Evolutionary conservation across 2,797 vertebrate species (phyloP).

Genomic region (Triplophysa bombifrons): DNA sequence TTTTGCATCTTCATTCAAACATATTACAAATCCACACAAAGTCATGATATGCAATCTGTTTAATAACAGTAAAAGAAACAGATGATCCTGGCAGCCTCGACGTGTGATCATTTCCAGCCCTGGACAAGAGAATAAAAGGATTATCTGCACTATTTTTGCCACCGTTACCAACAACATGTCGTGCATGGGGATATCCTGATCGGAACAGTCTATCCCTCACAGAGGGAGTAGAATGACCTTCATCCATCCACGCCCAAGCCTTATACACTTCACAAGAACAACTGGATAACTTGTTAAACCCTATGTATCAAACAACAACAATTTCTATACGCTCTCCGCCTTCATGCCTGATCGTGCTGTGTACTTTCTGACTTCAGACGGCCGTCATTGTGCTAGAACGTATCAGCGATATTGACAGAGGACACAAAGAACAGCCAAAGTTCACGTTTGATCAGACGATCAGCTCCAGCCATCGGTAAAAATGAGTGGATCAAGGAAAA

Average conservation of each 20-base stretch:
- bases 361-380: not conserved
- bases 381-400: not conserved
- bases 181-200: conserved; percentile 41
- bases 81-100: not conserved
- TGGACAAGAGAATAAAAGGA: conserved; percentile 31
- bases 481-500: not conserved
- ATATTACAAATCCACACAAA: not conserved
- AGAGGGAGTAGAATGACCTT: conserved; percentile 20
- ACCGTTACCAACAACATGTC: conserved; percentile 20
- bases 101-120: conserved; percentile 13
- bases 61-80: conserved; percentile 10
- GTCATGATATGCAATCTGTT: not conserved
- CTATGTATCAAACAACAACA: conserved; percentile 2
- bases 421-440: not conserved
- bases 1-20: not conserved
- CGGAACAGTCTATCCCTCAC: conserved; percentile 24
- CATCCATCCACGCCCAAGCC: conserved; percentile 12
- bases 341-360: not conserved
- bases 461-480: not conserved
- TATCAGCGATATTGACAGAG: not conserved
- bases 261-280: conserved; percentile 36
- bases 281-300: conserved; percentile 23
- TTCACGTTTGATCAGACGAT: not conserved
- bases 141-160: conserved; percentile 36
- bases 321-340: not conserved